Base-by-base conservation (phyloP, 2,113 vertebrate species). In the Andinoacara biseriatus region DNA sequence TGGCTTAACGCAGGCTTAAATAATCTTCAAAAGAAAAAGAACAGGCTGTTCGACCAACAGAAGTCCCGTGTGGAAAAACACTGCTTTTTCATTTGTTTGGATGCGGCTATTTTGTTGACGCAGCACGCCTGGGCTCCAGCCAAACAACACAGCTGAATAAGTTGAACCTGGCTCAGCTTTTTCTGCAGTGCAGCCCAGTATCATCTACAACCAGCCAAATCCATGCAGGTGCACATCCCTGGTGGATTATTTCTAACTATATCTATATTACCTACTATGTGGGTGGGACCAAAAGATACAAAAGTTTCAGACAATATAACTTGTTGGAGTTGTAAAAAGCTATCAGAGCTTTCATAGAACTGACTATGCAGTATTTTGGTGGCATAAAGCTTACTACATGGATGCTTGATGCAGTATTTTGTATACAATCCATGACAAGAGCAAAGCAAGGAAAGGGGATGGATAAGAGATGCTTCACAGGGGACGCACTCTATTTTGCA, bases 161-260 rank as follows among this genome's bases (percentile, higher is more conserved):
- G 24, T 52, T 59, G 20, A 82, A 58, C 65, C 65, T 69, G 65
- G 43, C 65, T 69, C 24, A 69, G 52, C 65, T 20, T 69, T 52
- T 69, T 29, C 20, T 67, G 46, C 59, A 31, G 7, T 24, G 61
- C 33, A 58, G 22, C 40, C 40, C 24, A 61, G 22, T 10, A 13
- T 62, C 49, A 57, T 58, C 14, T 7, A 7, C 52, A 40, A 59
- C 43, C 58, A 24, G 46, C 15, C 58, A 52, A 61, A 78, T 52
- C 17, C 18, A 52, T 78, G 40, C 58, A 61, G 35, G 56, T 1
- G 0, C 74, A 76, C 74, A 13, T 58, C 54, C 35, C 33, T 26
- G 54, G 24, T 52, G 43, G 1, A 20, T 49, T 69, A 31, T 43
- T 69, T 69, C 43, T 52, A 52, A 69, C 65, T 69, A 17, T 1